Percentiles rank a stretch among this genome's conserved stretches.
Evolutionary conservation across 1,140 invertebrate genomes (phyloP).

Genomic region (Chionoecetes opilio): DNA sequence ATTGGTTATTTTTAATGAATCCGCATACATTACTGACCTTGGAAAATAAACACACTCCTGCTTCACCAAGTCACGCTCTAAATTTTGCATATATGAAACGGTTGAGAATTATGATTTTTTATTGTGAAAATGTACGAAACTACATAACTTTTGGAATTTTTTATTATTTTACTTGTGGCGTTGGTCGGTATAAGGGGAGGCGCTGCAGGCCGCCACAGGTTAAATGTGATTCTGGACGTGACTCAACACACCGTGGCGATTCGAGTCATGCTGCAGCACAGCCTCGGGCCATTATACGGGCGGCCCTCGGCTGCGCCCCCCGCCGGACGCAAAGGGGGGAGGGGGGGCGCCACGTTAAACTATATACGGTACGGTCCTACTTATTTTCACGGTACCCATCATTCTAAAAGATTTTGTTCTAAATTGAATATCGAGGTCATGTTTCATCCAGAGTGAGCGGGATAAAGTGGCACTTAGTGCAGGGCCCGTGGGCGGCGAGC

Average conservation of each 20-base stretch:
- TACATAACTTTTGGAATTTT: too few species aligned
- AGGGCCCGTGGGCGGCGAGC: too few species aligned
- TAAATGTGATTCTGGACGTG: too few species aligned
- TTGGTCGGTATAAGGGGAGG: too few species aligned
- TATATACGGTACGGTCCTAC: not conserved
- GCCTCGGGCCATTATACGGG: not conserved
- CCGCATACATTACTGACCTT: slow-evolving; percentile 28
- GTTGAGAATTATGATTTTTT: too few species aligned
- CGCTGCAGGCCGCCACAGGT: too few species aligned
- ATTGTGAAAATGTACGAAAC: too few species aligned
- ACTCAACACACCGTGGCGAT: too few species aligned
- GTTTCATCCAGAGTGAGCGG: not conserved
- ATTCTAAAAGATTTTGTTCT: not conserved
- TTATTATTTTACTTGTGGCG: too few species aligned
- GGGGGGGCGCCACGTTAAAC: not conserved
- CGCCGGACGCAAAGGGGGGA: not conserved
- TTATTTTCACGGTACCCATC: not conserved
- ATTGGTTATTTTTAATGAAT: slow-evolving; percentile 2
- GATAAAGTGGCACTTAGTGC: too few species aligned
- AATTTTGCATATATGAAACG: too few species aligned
- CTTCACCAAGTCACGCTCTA: not conserved
- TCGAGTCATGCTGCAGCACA: too few species aligned
- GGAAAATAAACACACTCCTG: not conserved
- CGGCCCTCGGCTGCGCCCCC: not conserved
- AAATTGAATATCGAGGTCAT: not conserved